Evolutionary conservation across 1,140 invertebrate genomes (phyloP).

Genomic region (Drosophila subobscura): DNA sequence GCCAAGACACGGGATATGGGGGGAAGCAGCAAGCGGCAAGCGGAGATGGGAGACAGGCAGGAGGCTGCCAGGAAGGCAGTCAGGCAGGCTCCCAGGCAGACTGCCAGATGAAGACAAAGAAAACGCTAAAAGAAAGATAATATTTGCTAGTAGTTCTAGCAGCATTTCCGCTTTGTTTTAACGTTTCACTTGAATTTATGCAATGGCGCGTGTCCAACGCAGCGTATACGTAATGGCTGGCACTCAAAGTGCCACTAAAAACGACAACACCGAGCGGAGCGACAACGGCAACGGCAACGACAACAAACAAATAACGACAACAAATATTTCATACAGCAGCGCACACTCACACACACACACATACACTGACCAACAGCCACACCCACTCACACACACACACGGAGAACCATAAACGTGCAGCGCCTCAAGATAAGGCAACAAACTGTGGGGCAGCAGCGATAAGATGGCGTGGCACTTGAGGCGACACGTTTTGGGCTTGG

Average conservation of each 20-base stretch:
- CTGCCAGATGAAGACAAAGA: constrained; percentile 49
- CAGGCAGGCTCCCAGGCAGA: constrained; percentile 1
- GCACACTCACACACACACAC: constrained; percentile 17
- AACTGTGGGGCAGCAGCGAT: constrained; percentile 68
- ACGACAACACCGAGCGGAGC: constrained; percentile 23
- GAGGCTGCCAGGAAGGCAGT: neutral
- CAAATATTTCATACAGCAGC: constrained; percentile 65
- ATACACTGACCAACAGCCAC: constrained; percentile 52
- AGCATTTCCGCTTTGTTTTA: constrained; percentile 79
- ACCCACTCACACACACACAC: constrained; percentile 38
- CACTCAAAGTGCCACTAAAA: constrained; percentile 76
- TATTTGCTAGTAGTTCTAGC: constrained; percentile 70
- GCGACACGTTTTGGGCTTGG: constrained; percentile 76
- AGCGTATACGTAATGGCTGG: constrained; percentile 75
- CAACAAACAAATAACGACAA: constrained; percentile 72
- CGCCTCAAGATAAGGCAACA: constrained; percentile 74
- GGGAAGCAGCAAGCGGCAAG: neutral
- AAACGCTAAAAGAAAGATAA: constrained; percentile 64
- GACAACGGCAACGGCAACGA: constrained; percentile 44
- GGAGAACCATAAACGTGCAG: constrained; percentile 55
- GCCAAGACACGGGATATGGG: constrained; percentile 40
- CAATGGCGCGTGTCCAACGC: constrained; percentile 79
- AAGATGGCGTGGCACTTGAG: constrained; percentile 75
- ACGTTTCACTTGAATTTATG: constrained; percentile 81
- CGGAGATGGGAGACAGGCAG: constrained; percentile 8